Percentiles rank a stretch among this genome's conserved stretches.
These are phyloP conservation scores for Acromyrmex echinatior DNA, from an alignment of 1,140 invertebrate genomes.

Conservation along the genomic window DNA sequence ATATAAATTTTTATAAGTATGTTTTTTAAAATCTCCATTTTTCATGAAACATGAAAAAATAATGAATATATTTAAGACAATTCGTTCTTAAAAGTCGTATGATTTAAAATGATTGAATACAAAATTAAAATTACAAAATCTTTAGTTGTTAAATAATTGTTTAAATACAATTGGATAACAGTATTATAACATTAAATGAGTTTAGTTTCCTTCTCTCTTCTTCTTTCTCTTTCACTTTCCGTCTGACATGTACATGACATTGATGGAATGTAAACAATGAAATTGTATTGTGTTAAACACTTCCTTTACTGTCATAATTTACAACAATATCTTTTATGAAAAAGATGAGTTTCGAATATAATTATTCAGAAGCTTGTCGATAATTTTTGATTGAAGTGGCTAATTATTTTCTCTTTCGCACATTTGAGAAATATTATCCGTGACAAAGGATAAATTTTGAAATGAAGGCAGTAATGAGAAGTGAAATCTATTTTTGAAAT, in stretches of 20 bases:
- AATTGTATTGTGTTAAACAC: conserved; percentile 60
- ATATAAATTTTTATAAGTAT: background rate
- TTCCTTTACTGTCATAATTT: conserved; percentile 56
- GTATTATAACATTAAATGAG: conserved; percentile 61
- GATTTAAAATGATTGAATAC: background rate
- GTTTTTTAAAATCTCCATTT: background rate
- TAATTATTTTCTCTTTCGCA: background rate
- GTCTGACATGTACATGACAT: conserved; percentile 18
- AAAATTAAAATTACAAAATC: background rate
- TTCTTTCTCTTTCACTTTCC: conserved; percentile 11
- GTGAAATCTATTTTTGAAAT: background rate
- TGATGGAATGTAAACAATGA: conserved; percentile 69
- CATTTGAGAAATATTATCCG: background rate
- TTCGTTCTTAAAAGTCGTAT: background rate
- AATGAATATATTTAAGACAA: background rate
- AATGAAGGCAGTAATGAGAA: conserved; percentile 6
- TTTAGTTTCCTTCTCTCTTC: conserved; percentile 62
- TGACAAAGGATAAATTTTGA: background rate
- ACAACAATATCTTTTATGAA: conserved; percentile 21
- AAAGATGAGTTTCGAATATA: conserved; percentile 1
- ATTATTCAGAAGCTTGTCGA: conserved; percentile 19
- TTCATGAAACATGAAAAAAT: background rate
- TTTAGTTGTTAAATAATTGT: conserved; percentile 58
- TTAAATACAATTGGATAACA: conserved; percentile 48
- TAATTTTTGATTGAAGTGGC: conserved; percentile 21